phyloP scores from a whole-genome alignment of 2,113 vertebrate genomes.

The Noctilio leporinus region DNA sequence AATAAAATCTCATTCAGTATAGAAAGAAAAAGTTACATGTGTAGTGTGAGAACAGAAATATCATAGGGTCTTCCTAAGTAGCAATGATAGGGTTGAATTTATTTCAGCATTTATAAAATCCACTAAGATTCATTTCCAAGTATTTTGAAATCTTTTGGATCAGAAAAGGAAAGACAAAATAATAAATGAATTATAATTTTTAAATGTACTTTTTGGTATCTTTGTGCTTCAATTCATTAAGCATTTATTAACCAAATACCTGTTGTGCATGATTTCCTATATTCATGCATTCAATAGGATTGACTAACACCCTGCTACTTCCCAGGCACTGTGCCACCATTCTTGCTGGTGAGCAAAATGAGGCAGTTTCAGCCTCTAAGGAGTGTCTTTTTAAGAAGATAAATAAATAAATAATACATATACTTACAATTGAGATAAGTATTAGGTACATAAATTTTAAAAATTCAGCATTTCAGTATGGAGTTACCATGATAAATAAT shows the following conservation, averaged over 20 bases:
- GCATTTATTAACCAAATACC: not conserved
- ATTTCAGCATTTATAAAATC: not conserved
- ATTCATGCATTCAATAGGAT: not conserved
- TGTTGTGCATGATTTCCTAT: not conserved
- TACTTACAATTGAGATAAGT: not conserved
- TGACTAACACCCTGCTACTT: not conserved
- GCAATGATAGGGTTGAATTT: not conserved
- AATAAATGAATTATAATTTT: not conserved
- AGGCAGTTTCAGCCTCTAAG: not conserved
- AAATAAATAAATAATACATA: not conserved
- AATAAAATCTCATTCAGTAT: not conserved
- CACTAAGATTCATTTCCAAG: not conserved
- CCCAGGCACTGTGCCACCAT: not conserved
- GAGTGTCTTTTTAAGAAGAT: not conserved
- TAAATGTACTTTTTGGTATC: not conserved
- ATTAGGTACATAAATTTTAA: not conserved
- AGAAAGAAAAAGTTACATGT: not conserved
- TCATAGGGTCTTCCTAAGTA: not conserved
- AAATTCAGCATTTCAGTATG: not conserved
- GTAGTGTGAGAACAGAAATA: not conserved
- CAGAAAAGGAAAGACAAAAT: conserved; percentile 4
- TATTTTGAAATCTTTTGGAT: not conserved
- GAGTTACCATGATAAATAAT: not conserved
- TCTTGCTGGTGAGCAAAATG: not conserved
- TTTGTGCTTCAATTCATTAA: not conserved